A percentile compares a stretch with the other conserved stretches of the same genome.
Conservation (phyloP, 1,140 invertebrate genomes). For the Chironomus striatipennis region DNA sequence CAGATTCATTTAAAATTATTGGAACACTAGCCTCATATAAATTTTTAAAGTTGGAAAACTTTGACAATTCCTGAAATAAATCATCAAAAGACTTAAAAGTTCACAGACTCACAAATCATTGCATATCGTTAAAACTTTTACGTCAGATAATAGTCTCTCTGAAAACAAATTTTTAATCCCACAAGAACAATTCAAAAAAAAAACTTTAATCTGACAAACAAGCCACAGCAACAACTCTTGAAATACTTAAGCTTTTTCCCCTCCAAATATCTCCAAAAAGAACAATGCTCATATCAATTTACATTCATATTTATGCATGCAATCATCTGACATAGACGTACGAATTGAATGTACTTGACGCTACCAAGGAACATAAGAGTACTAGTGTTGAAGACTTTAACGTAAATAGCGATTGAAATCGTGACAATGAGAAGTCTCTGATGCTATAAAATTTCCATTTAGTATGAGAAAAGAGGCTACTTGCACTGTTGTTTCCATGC, state of each 20-base stretch:
- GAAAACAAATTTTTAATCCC: no score
- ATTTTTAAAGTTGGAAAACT: no score
- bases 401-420: neutral
- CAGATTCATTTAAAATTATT: no score
- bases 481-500: slow-evolving; percentile 46
- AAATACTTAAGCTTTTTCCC: no score
- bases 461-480: slow-evolving; percentile 25
- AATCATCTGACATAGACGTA: slow-evolving; percentile 16
- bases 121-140: no score
- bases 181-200: neutral
- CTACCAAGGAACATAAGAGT: neutral
- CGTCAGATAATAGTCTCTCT: no score
- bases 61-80: no score
- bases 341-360: neutral
- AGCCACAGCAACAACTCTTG: neutral
- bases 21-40: no score
- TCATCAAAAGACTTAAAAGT: no score
- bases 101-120: no score
- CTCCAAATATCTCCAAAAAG: no score
- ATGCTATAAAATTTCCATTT: neutral
- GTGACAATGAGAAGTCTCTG: neutral
- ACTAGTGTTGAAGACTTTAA: slow-evolving; percentile 10
- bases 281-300: no score
- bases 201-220: neutral
- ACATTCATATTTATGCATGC: neutral